phyloP scores from a whole-genome alignment of 2,888 invertebrate species.

The Acronicta psi region DNA sequence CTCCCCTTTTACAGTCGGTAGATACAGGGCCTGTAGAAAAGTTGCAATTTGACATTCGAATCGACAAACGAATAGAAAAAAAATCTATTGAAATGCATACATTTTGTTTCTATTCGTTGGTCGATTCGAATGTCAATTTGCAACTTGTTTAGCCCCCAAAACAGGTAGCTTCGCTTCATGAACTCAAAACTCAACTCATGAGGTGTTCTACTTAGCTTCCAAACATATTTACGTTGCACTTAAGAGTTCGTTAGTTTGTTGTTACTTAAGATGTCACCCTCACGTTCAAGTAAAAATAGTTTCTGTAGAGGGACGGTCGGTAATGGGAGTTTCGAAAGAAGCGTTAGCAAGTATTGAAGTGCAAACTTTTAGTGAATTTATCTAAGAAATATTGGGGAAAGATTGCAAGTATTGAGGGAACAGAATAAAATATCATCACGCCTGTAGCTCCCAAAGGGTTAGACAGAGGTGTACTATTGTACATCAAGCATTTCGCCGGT shows the following conservation, averaged over 20 bases:
- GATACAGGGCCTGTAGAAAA: too few species aligned
- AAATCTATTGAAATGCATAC: too few species aligned
- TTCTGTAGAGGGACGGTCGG: constrained; percentile 2
- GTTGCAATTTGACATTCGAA: too few species aligned
- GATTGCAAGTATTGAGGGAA: not conserved
- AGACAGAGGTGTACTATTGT: too few species aligned
- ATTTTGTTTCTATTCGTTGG: too few species aligned
- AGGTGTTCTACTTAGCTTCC: constrained; percentile 21
- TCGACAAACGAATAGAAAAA: too few species aligned
- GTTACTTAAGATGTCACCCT: constrained; percentile 18
- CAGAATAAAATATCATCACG: too few species aligned
- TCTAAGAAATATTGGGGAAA: not conserved
- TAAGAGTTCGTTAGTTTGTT: constrained; percentile 14
- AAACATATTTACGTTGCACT: constrained; percentile 49
- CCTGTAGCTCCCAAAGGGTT: too few species aligned
- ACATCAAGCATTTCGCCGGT: too few species aligned
- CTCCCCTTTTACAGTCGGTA: too few species aligned
- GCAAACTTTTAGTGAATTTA: constrained; percentile 5
- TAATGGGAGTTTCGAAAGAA: constrained; percentile 29
- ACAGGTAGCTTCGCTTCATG: not conserved
- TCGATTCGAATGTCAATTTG: too few species aligned
- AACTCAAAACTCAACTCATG: constrained; percentile 10
- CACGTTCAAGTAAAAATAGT: constrained; percentile 34
- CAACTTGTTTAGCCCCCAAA: too few species aligned
- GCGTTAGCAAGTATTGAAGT: constrained; percentile 16